Base-by-base conservation (phyloP, 1,140 invertebrate genomes). In the Drosophila sechellia region DNA sequence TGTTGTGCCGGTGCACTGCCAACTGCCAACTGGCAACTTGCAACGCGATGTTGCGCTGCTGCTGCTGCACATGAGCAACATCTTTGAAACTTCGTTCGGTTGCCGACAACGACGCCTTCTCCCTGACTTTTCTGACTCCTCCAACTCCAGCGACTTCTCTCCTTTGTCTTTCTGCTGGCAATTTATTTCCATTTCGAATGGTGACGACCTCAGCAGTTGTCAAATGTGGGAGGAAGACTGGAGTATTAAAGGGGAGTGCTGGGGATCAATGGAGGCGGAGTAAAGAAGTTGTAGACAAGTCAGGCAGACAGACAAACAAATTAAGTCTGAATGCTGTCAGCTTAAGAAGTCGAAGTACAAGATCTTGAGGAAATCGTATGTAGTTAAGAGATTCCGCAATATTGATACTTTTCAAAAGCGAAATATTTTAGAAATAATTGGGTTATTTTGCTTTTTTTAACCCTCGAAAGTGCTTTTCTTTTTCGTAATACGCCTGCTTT, bases 1-100 rank as follows among this genome's bases (percentile, higher is more conserved):
- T 91, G 87, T 89, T 91, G 87, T 64, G 58, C 45, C 48, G 56
- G 40, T 54, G 55, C 55, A 46, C 31, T 46, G 48, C 31, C 61
- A 63, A 79, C 50, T 57, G 58, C 42, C 61, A 63, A 79, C 20
- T 22, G 54, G 46, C 76, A 70, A 56, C 74, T 46, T 39, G 45
- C 56, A 37, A 39, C 45, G 20, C 45, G 45, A 46, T 46, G 11
- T 48, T 25, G 31, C 20, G 55, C 15, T 34, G 22, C 58, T 40
- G 57, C 42, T 46, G 61, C 42, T 48, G 63, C 59, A 20, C 63
- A 65, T 65, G 59, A 39, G 63, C 59, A 63, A 59, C 37, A 63
- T 66, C 45, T 69, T 69, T 55, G 65, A 54, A 46, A 17, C 63
- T n/a, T n/a, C 34, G 22, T 25, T 64, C 27, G 4, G 37, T 10